Base-by-base conservation (phyloP, 2,113 vertebrate species). In the Gymnogyps californianus region DNA sequence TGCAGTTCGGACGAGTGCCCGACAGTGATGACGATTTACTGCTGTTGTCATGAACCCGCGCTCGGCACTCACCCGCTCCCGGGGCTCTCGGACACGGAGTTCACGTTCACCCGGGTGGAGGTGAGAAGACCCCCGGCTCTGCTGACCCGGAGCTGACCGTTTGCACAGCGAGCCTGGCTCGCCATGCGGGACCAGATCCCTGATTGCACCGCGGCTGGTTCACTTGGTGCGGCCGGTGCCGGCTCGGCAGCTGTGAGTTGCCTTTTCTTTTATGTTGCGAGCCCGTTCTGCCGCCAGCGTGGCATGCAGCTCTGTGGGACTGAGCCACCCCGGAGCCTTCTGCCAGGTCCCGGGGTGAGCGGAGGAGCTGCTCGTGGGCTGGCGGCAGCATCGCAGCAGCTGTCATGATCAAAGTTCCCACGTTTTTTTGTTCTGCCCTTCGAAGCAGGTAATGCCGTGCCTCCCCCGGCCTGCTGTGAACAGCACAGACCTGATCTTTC, bases 1-100 rank as follows among this genome's bases (percentile, higher is more conserved):
- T 16, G 12, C 0, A 0, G 47, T 1, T 13, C 1, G 4, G 77
- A 5, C 1, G 31, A 7, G 55, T 3, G 34, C 84, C 51, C 1
- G 40, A 4, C 52, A 19, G 51, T 0, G 69, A 38, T 6, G 81
- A 16, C 3, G 38, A 72, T 49, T 90, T 72, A 21, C 7, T 26
- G 79, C 67, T 51, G 76, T 1, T 52, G 84, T 7, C 66, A 1
- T 1, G 26, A 38, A 2, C 49, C 52, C 26, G 2, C 1, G 2
- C 26, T 57, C 1, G 4, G 44, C 1, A 3, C 77, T 47, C 34
- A 5, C 38, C 52, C 1, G 4, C 52, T 19, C 32, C 47, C 1
- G 20, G 69, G 47, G 58, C 66, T 76, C 88, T 75, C 2, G 1
- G 34, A 8, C 55, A 13, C 4, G 9, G 59, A 21, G 19, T 16